Conservation (phyloP, 2,888 invertebrate species). For the Drosophila birchii region DNA sequence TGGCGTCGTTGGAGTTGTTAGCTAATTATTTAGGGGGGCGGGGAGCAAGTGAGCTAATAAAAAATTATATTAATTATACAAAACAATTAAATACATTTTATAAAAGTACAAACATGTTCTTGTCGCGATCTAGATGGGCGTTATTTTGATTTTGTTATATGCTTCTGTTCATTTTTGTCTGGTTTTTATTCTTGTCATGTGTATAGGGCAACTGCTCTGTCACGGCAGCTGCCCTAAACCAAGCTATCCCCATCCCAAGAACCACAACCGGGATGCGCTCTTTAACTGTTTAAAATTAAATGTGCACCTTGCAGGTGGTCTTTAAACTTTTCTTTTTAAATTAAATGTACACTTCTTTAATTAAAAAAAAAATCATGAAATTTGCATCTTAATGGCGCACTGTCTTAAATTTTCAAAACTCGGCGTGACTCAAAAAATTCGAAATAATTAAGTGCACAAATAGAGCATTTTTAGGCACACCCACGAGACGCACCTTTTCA, state of each 20-base stretch:
- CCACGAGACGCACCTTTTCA: constrained; percentile 1
- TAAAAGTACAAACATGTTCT: constrained; percentile 73
- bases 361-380: not conserved
- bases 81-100: constrained; percentile 74
- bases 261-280: constrained; percentile 12
- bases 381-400: constrained; percentile 1
- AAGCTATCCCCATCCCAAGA: not conserved
- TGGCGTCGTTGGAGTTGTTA: constrained; percentile 60
- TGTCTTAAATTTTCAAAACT: not conserved
- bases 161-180: constrained; percentile 16
- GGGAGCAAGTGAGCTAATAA: constrained; percentile 59
- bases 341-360: constrained; percentile 16
- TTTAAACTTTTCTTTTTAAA: constrained; percentile 82
- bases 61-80: constrained; percentile 68
- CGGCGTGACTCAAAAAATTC: not conserved
- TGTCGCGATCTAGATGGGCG: constrained; percentile 37
- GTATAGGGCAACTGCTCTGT: constrained; percentile 60
- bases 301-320: constrained; percentile 91
- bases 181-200: constrained; percentile 60
- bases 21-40: constrained; percentile 48
- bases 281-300: constrained; percentile 31
- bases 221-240: constrained; percentile 54
- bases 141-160: constrained; percentile 19
- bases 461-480: not conserved
- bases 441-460: not conserved